Conservation (phyloP, 1,140 invertebrate genomes). For the Cotesia glomerata region DNA sequence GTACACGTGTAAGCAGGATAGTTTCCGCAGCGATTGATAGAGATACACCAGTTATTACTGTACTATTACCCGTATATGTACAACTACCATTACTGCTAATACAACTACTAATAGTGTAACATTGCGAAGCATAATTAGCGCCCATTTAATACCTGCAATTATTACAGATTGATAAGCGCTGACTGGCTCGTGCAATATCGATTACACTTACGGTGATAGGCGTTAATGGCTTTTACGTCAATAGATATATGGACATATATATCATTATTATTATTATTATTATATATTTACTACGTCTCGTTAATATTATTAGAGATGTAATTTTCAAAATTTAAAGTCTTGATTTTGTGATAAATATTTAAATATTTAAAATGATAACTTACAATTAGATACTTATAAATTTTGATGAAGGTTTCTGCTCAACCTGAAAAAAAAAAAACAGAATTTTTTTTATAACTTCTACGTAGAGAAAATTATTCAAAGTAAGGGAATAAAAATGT, state of each 20-base stretch:
- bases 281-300: not conserved
- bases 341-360: no score
- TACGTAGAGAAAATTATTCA: no score
- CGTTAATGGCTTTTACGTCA: constrained; percentile 49
- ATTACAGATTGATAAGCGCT: constrained; percentile 58
- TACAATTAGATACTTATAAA: no score
- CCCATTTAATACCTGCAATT: constrained; percentile 55
- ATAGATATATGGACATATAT: constrained; percentile 41
- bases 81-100: no score
- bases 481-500: no score
- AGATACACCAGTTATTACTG: not conserved
- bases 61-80: no score
- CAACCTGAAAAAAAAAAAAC: no score
- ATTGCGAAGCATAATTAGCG: not conserved
- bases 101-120: not conserved
- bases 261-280: not conserved
- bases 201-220: constrained; percentile 50
- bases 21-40: constrained; percentile 13
- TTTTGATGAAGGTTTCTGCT: no score
- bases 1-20: constrained; percentile 24
- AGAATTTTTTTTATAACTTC: no score
- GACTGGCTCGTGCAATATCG: constrained; percentile 35
- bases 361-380: no score
- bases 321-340: no score
- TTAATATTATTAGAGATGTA: no score